Evolutionary conservation across 1,140 invertebrate species (phyloP), one percentile per base, ranked within the genome.

Genomic region (Papilio dardanus): DNA sequence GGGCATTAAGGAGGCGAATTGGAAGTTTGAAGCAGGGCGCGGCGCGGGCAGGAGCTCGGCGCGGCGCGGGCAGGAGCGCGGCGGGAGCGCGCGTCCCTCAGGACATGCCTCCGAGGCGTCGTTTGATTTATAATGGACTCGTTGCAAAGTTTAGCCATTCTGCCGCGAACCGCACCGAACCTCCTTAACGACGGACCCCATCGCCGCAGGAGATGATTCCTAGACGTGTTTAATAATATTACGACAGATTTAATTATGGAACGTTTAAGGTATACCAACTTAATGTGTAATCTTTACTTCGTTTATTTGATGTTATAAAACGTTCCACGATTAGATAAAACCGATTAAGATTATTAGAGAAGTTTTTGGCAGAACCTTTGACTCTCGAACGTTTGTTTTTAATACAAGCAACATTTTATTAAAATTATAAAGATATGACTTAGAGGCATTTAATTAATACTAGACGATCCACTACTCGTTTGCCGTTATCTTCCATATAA

Each of bases 111-210:
- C 81, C 86, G 80, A 93, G 92, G 92, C 90, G 88, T 92, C 90
- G 86, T 93, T 92, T 92, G 92, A 93, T 93, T 93, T 93, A 93
- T 93, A 93, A 93, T 93, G 90, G 92, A 93, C 90, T 92, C 87
- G 90, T 91, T 87, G 89, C 81, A 88, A 93, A 92, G 86, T 93
- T 93, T 89, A 82, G 86, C 90, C 92, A 92, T 93, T 93, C 87
- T 86, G 74, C 81, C 83, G 88, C 85, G 82, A 82, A 85, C 86
- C 84, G 86, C 87, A 86, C 84, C 85, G 85, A 89, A 90, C 88
- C 89, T 91, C 88, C 86, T 90, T 92, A 93, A 92, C 88, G 90
- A 92, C 86, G 87, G 88, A 87, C 90, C 89, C 89, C 85, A 88
- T 87, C 87, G 91, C 90, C 90, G 87, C 86, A 89, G 90, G 90